phyloP scores from a whole-genome alignment of 2,113 vertebrate genomes.

The Albula glossodonta region DNA sequence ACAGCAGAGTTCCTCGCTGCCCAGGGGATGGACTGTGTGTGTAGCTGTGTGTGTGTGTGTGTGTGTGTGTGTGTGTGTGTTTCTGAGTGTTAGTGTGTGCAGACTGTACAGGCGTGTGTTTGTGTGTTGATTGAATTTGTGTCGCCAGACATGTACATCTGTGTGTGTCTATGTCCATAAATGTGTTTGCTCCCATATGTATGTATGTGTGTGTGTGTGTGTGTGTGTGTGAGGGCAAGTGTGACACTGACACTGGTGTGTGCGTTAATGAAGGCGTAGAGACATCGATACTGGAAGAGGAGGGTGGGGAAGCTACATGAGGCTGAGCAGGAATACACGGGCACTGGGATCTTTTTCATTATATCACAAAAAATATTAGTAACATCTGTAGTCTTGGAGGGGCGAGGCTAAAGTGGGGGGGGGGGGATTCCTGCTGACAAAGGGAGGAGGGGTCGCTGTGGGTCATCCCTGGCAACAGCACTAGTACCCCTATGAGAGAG shows the following conservation, averaged over 20 bases:
- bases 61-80: conserved; percentile 48
- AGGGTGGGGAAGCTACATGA: conserved; percentile 44
- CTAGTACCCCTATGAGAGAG: conserved; percentile 65
- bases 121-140: not conserved
- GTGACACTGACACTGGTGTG: conserved; percentile 49
- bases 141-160: not conserved
- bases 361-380: conserved; percentile 72
- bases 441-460: conserved; percentile 37
- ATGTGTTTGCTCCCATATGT: not conserved
- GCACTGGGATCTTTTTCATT: conserved; percentile 62
- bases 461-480: conserved; percentile 34
- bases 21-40: conserved; percentile 1
- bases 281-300: conserved; percentile 61
- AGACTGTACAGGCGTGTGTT: conserved; percentile 4
- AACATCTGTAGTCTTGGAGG: conserved; percentile 64
- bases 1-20: not conserved
- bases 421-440: conserved; percentile 33
- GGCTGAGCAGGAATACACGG: conserved; percentile 29
- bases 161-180: too few species aligned
- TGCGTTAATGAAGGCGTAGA: conserved; percentile 56
- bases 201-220: not conserved
- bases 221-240: conserved; percentile 19
- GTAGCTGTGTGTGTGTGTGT: conserved; percentile 35
- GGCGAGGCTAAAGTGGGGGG: conserved; percentile 41
- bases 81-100: conserved; percentile 25